phyloP scores from a whole-genome alignment of 2,797 vertebrate species.

The Sebastiscus albofasciatus region DNA sequence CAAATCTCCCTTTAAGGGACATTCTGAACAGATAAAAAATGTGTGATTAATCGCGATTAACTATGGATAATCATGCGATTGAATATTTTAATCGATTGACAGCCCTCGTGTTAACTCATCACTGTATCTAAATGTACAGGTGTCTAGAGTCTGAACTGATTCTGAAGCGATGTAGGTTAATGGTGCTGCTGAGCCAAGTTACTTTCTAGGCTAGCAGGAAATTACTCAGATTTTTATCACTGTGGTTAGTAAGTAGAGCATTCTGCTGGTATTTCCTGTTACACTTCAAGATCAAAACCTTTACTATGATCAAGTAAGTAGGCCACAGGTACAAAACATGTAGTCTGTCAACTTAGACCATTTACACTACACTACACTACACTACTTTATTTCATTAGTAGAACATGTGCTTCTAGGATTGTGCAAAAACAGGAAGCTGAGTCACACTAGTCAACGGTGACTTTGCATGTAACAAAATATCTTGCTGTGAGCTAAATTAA shows the following conservation, averaged over 20 bases:
- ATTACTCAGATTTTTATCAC: constrained; percentile 36
- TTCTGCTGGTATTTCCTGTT: constrained; percentile 12
- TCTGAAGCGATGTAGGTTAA: constrained; percentile 41
- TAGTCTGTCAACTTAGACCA: neutral
- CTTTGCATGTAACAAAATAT: constrained; percentile 4
- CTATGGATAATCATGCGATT: no score
- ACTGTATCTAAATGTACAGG: neutral
- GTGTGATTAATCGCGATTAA: no score
- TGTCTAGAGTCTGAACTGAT: neutral
- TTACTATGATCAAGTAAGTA: neutral
- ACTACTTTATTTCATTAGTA: neutral
- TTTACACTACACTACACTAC: neutral
- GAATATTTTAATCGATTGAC: no score
- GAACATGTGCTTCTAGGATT: neutral
- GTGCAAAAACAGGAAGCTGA: constrained; percentile 25
- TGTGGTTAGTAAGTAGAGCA: neutral
- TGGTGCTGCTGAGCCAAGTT: constrained; percentile 23
- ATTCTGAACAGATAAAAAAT: no score
- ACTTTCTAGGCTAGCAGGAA: constrained; percentile 54
- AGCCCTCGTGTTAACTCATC: neutral
- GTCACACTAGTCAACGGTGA: constrained; percentile 21
- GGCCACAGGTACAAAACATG: neutral
- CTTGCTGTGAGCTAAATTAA: neutral
- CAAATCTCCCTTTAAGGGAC: no score
- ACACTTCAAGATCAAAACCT: neutral